These are phyloP conservation scores for Cheiracanthium punctorium DNA, from an alignment of 2,888 invertebrate genomes.

Conservation along the genomic window DNA sequence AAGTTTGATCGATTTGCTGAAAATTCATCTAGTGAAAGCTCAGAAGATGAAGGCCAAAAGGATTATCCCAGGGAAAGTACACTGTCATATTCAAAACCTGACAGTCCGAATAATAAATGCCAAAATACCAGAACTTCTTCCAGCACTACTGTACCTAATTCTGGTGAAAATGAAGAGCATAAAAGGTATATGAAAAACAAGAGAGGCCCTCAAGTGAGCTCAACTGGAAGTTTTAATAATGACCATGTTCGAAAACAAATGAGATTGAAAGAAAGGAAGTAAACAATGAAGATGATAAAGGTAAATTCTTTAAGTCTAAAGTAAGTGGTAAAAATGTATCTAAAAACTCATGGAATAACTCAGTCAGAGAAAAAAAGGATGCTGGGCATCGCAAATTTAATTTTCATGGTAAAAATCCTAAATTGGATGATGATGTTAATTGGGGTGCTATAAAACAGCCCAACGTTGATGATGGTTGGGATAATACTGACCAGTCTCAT, in stretches of 20 bases:
- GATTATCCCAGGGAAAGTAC: not conserved
- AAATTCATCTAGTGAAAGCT: not conserved
- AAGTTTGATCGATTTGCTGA: not conserved
- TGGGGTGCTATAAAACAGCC: not conserved
- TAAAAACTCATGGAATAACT: not conserved
- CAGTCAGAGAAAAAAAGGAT: no score
- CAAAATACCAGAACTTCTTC: no score
- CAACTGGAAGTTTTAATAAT: not conserved
- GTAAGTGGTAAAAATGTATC: not conserved
- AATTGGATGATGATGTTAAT: not conserved
- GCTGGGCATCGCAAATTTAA: not conserved
- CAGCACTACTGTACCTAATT: not conserved
- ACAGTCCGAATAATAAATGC: no score
- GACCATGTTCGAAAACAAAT: not conserved
- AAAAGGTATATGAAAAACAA: not conserved
- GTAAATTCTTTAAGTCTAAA: slow-evolving; percentile 1
- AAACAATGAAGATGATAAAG: not conserved
- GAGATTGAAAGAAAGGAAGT: not conserved
- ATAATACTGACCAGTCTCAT: slow-evolving; percentile 10
- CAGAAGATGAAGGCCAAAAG: not conserved
- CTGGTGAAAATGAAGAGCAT: not conserved
- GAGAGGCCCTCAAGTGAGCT: not conserved
- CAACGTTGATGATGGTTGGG: not conserved
- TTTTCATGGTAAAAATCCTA: not conserved
- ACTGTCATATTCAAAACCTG: no score